Base-by-base conservation (phyloP, 1,140 invertebrate genomes). In the Luehdorfia chinensis region DNA sequence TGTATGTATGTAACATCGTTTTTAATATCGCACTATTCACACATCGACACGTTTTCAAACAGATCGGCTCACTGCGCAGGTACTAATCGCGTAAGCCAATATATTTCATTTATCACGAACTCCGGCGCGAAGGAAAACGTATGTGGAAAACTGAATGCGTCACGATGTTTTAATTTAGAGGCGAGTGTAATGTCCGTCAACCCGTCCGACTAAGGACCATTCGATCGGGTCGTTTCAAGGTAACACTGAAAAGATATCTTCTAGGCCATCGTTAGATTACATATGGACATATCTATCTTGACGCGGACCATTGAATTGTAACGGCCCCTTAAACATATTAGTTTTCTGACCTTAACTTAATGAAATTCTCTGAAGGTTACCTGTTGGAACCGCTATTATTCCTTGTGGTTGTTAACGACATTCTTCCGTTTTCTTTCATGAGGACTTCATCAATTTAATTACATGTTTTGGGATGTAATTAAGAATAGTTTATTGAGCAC, bases 131-230 rank as follows among this genome's bases (percentile, higher is more conserved):
- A 27, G 2, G 21, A 9, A 7, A 9, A 7, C 8, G 4, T 36
- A 36, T 21, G 33, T 36, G 15, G 16, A 18, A 27, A 27, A n/a
- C 25, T 36, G 2, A 9, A n/a, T 5, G 34, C 19, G 34, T 37
- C 34, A 37, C 34, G 19, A 34, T 19, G 8, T 25, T 37, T 23
- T 23, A 37, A 37, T 37, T 23, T 37, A 37, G 9, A 37, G 19
- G n/a, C 34, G 18, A 5, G 9, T 25, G 34, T 37, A 12, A 12
- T 25, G 1, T 21, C 6, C 16, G 11, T 27, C 25, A 27, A 27
- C 25, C 25, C 11, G 25, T n/a, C 11, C 25, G 8, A 27, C 11
- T 9, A 9, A 9, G 8, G 8, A 27, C 25, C 25, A 27, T 27
- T 27, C 25, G 25, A 27, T 27, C 11, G 25, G 25, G 11, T 9